Conservation (phyloP, 2,797 vertebrate species). For the Fundulus diaphanus region DNA sequence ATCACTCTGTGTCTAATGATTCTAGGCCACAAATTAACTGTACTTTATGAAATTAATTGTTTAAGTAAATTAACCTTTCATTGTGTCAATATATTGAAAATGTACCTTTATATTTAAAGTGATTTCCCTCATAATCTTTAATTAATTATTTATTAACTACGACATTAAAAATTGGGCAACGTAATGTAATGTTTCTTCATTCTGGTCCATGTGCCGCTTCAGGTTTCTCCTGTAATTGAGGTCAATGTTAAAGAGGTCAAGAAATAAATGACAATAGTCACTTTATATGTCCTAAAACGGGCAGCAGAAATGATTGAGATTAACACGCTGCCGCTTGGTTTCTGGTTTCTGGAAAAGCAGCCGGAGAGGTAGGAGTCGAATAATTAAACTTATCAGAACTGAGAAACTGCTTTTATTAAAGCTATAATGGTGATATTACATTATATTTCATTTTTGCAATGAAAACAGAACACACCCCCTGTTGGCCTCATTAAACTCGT, state of each 20-base stretch:
- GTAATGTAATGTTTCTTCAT: constrained; percentile 15
- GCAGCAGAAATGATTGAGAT: constrained; percentile 5
- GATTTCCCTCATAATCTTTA: constrained; percentile 21
- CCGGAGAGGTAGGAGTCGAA: background rate
- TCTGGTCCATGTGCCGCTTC: constrained; percentile 12
- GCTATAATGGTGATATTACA: constrained; percentile 7
- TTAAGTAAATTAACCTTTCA: background rate
- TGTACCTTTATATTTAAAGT: constrained; percentile 14
- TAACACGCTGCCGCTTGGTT: background rate
- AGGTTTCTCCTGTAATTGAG: constrained; percentile 20
- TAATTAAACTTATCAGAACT: constrained; percentile 19
- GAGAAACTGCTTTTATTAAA: constrained; percentile 33
- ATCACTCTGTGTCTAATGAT: background rate
- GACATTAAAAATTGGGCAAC: constrained; percentile 28
- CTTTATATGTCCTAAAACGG: constrained; percentile 10
- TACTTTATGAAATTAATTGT: background rate
- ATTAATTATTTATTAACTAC: constrained; percentile 41
- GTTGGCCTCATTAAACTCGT: constrained; percentile 56
- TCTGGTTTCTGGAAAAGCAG: background rate
- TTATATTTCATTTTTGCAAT: constrained; percentile 38
- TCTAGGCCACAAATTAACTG: background rate
- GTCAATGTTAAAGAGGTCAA: constrained; percentile 3
- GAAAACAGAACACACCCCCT: constrained; percentile 37
- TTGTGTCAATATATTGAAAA: background rate
- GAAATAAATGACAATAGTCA: constrained; percentile 17